Evolutionary conservation across 2,888 invertebrate genomes (phyloP).

Genomic region (Aproaerema taeniolella): DNA sequence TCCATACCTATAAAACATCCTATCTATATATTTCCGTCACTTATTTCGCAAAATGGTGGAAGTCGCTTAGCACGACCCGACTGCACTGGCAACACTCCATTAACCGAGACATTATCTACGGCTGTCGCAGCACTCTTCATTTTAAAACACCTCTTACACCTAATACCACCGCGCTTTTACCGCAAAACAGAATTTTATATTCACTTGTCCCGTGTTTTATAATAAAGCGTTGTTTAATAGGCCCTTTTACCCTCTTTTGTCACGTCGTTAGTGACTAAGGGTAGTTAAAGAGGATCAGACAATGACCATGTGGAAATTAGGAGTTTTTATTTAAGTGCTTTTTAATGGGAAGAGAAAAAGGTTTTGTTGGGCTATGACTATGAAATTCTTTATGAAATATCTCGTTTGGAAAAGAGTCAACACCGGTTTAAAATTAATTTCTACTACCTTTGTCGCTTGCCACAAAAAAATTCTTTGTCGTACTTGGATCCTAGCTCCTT

Average conservation of each 20-base stretch:
- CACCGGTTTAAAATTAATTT: no score
- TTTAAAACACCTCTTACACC: slow-evolving; percentile 45
- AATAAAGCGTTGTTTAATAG: slow-evolving; percentile 12
- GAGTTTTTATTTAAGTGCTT: no score
- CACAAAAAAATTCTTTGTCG: no score
- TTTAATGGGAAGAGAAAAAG: no score
- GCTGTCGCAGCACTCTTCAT: slow-evolving; percentile 41
- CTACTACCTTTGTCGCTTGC: no score
- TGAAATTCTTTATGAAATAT: no score
- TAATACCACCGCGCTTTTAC: slow-evolving; percentile 33
- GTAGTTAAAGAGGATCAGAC: slow-evolving; percentile 4
- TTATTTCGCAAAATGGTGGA: no score
- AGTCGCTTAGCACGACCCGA: slow-evolving; percentile 37
- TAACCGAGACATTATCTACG: slow-evolving; percentile 56
- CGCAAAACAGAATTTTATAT: slow-evolving; percentile 29
- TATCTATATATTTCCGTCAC: no score
- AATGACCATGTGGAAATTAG: slow-evolving; percentile 3
- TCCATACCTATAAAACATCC: no score
- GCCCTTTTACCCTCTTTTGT: slow-evolving; percentile 9
- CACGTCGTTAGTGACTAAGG: slow-evolving; percentile 4
- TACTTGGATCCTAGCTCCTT: no score
- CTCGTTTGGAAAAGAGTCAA: no score
- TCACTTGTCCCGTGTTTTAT: slow-evolving; percentile 8
- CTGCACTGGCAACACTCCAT: slow-evolving; percentile 51
- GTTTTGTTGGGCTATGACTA: no score